Base-by-base conservation (phyloP, 92 coral and sea anemone genomes). In the Parazoanthus swiftii region DNA sequence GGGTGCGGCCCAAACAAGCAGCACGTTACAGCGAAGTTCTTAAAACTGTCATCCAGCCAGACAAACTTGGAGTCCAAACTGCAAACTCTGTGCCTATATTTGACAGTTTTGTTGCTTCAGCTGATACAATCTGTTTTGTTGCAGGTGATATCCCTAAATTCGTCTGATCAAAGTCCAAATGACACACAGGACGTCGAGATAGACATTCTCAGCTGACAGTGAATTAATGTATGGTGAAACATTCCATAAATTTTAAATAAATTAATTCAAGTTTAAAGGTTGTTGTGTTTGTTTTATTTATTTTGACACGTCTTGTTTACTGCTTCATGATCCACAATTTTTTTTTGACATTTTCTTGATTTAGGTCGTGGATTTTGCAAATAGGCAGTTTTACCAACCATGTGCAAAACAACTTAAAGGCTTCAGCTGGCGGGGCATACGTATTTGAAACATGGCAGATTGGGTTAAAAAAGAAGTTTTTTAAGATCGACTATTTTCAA, bases 141-240 rank as follows among this genome's bases (percentile, higher is more conserved):
- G 0, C 87, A 84, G 87, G 87, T 84, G 65, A 84, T 84, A 70
- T 84, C 87, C 67, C 58, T 84, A 44, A 84, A 84, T 7, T 71
- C 87, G 13, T 70, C 78, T 29, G 79, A 71, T 71, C 78, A 43
- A 21, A 84, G 66, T 71, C 66, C 79, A 88, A 95, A 93, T 56
- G 91, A 91, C 54, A 86, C 91, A 39, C 93, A 93, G 80, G 98
- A 95, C 36, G 86, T 90, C 20, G 98, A 95, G 68, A 89, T 95
- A 26, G 98, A 95, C 90, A 95, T 95, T 76, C 96, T 95, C 71
- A 93, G 95, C 82, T 93, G 88, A 94, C 80, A 59, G 84, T 75
- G 88, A 79, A 72, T 63, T 89, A 14, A 63, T 29, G 10, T 44
- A 37, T 79, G 35, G 39, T 16, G 50, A 20, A 80, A 56, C 33